Percentiles rank a stretch among this genome's conserved stretches.
Evolutionary conservation across 2,797 vertebrate genomes (phyloP).

Genomic region (Pipistrellus pipistrellus): DNA sequence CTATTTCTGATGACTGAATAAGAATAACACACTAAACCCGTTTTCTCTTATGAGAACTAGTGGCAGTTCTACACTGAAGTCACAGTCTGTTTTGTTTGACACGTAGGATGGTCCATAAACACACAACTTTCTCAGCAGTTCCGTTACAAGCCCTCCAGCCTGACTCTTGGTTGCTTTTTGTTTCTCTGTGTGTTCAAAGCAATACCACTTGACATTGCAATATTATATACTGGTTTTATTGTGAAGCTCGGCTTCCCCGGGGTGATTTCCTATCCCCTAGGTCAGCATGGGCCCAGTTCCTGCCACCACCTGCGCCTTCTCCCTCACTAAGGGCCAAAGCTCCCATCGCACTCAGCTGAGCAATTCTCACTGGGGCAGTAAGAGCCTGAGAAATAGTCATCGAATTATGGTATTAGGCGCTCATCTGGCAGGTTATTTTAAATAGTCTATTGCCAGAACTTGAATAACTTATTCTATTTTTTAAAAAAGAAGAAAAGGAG

Average conservation of each 20-base stretch:
- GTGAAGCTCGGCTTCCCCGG: not conserved
- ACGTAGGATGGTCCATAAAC: not conserved
- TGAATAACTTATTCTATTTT: too few relatives aligned
- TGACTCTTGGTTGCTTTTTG: not conserved
- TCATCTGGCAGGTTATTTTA: not conserved
- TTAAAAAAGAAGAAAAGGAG: too few relatives aligned
- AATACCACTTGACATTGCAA: not conserved
- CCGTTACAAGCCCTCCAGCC: not conserved
- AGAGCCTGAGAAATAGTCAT: not conserved
- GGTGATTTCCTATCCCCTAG: not conserved
- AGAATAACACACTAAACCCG: not conserved
- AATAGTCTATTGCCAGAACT: not conserved
- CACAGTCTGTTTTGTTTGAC: not conserved
- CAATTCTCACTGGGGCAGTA: not conserved
- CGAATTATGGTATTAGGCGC: not conserved
- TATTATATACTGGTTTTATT: not conserved
- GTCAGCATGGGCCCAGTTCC: not conserved
- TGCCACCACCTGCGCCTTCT: not conserved
- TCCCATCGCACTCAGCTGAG: not conserved
- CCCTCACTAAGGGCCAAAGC: not conserved
- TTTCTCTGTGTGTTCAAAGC: not conserved
- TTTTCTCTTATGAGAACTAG: slow-evolving; percentile 19
- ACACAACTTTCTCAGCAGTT: not conserved
- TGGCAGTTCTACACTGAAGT: not conserved
- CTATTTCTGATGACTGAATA: slow-evolving; percentile 13